Percentiles rank a stretch among this genome's conserved stretches.
Conservation (phyloP, 2,113 vertebrate genomes). For the Procavia capensis region DNA sequence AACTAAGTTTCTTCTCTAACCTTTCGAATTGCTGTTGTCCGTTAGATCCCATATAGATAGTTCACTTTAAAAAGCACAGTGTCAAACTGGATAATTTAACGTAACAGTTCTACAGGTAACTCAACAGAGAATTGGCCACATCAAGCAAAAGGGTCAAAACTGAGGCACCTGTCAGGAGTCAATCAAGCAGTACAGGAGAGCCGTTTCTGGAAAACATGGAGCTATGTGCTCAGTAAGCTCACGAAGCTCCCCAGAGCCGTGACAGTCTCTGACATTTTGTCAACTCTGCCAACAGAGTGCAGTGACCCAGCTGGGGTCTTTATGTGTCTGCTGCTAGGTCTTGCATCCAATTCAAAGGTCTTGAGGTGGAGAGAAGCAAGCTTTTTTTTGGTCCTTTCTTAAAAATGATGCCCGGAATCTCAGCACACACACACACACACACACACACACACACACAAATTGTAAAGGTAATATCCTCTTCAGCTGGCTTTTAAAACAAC, state of each 20-base stretch:
- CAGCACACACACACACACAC: too few relatives aligned
- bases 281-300: constrained; percentile 76
- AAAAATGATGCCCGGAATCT: constrained; percentile 53
- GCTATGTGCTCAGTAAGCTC: constrained; percentile 80
- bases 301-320: constrained; percentile 63
- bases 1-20: not conserved
- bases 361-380: constrained; percentile 41
- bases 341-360: constrained; percentile 72
- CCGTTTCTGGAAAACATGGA: constrained; percentile 74
- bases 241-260: constrained; percentile 72
- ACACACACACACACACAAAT: too few relatives aligned
- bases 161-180: constrained; percentile 79
- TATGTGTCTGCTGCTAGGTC: constrained; percentile 24
- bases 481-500: constrained; percentile 71
- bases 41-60: not conserved
- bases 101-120: constrained; percentile 68
- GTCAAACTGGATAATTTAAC: constrained; percentile 70
- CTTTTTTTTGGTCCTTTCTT: not conserved
- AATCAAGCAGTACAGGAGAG: constrained; percentile 78
- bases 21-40: not conserved
- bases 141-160: constrained; percentile 71
- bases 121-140: constrained; percentile 41
- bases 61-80: not conserved
- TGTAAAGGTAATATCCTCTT: constrained; percentile 55
- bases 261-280: constrained; percentile 80